phyloP scores from a whole-genome alignment of 1,140 invertebrate species.

The Cephus cinctus region DNA sequence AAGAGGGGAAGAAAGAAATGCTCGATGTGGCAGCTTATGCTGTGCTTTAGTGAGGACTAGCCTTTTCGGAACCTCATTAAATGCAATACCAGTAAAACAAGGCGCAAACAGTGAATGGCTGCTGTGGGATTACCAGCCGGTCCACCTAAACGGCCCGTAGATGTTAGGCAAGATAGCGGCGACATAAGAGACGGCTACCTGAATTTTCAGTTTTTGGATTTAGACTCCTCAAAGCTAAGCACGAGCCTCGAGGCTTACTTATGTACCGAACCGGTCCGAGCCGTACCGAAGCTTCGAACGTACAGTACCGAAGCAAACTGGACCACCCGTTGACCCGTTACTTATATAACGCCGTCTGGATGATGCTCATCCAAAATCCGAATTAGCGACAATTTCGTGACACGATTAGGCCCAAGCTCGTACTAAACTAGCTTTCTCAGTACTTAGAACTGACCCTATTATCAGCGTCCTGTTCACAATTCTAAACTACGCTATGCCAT shows the following conservation, averaged over 20 bases:
- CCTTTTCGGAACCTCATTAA: constrained; percentile 32
- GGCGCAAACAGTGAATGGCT: constrained; percentile 38
- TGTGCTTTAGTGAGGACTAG: background rate
- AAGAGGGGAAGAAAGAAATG: too few species aligned
- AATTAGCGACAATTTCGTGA: constrained; percentile 31
- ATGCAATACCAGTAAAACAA: constrained; percentile 50
- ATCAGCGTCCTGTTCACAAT: constrained; percentile 10
- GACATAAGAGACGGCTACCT: constrained; percentile 23
- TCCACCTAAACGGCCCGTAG: constrained; percentile 3
- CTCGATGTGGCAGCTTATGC: background rate
- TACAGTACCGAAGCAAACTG: constrained; percentile 11
- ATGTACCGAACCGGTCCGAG: background rate
- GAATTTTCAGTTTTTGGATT: constrained; percentile 21
- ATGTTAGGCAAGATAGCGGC: constrained; percentile 13
- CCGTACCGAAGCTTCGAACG: background rate
- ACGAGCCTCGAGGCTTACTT: constrained; percentile 7
- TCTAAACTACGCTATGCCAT: too few species aligned
- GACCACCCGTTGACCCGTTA: constrained; percentile 29
- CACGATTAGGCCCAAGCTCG: constrained; percentile 20
- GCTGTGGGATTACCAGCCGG: constrained; percentile 23
- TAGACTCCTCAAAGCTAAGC: constrained; percentile 21
- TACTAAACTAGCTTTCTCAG: constrained; percentile 28
- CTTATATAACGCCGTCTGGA: constrained; percentile 19
- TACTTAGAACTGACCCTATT: constrained; percentile 25
- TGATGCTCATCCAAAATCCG: constrained; percentile 15